A percentile compares a stretch with the other conserved stretches of the same genome.
Evolutionary conservation across 1,140 invertebrate species (phyloP).

Genomic region (Drosophila navojoa): DNA sequence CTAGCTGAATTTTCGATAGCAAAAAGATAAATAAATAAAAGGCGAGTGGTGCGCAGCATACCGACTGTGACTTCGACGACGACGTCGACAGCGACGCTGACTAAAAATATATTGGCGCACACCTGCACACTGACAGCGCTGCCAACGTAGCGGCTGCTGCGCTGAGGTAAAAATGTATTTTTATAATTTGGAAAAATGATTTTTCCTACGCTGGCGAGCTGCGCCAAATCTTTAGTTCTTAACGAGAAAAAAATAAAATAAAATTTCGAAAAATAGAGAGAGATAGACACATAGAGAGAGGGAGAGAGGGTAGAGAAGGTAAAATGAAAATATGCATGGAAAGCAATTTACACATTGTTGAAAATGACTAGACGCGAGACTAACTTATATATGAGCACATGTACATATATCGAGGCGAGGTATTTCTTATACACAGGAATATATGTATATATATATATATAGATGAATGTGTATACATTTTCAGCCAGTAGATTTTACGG

Average conservation of each 20-base stretch:
- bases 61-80: slow-evolving; percentile 21
- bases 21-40: slow-evolving; percentile 41
- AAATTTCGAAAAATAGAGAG: background rate
- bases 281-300: too few species aligned
- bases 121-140: slow-evolving; percentile 60
- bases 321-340: slow-evolving; percentile 53
- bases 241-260: slow-evolving; percentile 18
- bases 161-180: slow-evolving; percentile 81
- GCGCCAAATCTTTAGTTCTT: slow-evolving; percentile 43
- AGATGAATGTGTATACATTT: background rate
- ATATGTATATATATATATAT: background rate
- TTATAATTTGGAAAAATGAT: slow-evolving; percentile 78
- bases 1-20: slow-evolving; percentile 32
- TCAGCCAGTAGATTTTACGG: slow-evolving; percentile 21
- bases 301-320: background rate
- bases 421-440: slow-evolving; percentile 1
- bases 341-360: slow-evolving; percentile 76
- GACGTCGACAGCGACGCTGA: slow-evolving; percentile 2
- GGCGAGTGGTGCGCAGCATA: slow-evolving; percentile 63
- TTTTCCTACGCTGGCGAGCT: slow-evolving; percentile 40
- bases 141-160: slow-evolving; percentile 20
- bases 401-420: too few species aligned
- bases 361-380: slow-evolving; percentile 48
- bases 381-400: slow-evolving; percentile 24
- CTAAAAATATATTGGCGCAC: slow-evolving; percentile 77